Evolutionary conservation across 2,113 vertebrate species (phyloP).

Genomic region (Notothenia coriiceps): DNA sequence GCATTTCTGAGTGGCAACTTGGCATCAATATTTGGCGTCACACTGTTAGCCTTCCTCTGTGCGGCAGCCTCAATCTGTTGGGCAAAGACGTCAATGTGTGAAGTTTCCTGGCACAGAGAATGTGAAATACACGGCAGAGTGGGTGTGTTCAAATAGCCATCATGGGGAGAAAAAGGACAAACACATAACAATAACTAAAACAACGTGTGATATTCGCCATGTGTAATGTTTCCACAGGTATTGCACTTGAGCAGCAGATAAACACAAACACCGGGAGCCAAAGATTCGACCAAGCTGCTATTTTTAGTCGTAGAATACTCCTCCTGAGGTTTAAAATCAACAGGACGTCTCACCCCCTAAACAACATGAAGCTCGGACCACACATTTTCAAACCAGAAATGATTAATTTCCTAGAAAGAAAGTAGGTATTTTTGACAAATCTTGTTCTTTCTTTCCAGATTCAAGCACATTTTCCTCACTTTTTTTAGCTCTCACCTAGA

Average conservation of each 20-base stretch:
- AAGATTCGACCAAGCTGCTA: slow-evolving; percentile 16
- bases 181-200: background rate
- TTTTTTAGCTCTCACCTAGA: too few relatives aligned
- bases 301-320: slow-evolving; percentile 16
- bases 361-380: too few relatives aligned
- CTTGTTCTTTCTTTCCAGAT: background rate
- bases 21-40: slow-evolving; percentile 28
- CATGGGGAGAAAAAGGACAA: background rate
- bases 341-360: slow-evolving; percentile 23
- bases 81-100: slow-evolving; percentile 70
- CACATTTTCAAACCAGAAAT: slow-evolving; percentile 2
- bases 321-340: slow-evolving; percentile 20
- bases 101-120: slow-evolving; percentile 64
- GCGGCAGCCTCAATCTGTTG: slow-evolving; percentile 65
- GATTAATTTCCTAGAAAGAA: slow-evolving; percentile 29
- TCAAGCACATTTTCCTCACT: too few relatives aligned
- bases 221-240: background rate
- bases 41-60: slow-evolving; percentile 41
- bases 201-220: background rate
- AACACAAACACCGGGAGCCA: background rate
- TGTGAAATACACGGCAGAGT: background rate
- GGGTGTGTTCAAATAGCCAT: background rate
- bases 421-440: slow-evolving; percentile 9
- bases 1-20: slow-evolving; percentile 45
- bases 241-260: background rate